Conservation (phyloP, 2,113 vertebrate genomes). For the Tricholaema leucomelas region DNA sequence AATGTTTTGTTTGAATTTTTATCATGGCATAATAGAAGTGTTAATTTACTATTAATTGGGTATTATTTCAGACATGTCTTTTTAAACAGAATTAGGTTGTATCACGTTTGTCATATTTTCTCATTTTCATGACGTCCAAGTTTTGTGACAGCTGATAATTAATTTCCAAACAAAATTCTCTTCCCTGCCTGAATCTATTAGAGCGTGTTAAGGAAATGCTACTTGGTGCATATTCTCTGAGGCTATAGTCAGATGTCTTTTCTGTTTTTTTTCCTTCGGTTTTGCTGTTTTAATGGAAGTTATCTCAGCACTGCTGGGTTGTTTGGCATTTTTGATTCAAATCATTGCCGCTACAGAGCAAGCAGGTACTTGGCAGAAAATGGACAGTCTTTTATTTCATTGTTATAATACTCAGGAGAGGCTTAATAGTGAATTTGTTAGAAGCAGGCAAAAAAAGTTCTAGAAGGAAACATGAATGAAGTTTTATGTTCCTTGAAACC, state of each 20-base stretch:
- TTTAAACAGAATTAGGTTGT: constrained; percentile 25
- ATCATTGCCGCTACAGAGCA: constrained; percentile 40
- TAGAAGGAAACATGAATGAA: neutral
- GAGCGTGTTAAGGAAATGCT: constrained; percentile 63
- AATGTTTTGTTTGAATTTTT: neutral
- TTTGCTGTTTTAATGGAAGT: constrained; percentile 56
- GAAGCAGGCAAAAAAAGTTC: neutral
- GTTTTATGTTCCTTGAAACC: neutral
- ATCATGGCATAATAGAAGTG: neutral
- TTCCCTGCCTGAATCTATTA: constrained; percentile 56
- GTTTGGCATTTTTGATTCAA: constrained; percentile 60
- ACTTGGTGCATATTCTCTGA: constrained; percentile 58
- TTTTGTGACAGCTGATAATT: constrained; percentile 67
- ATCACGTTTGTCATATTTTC: constrained; percentile 22
- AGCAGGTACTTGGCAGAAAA: constrained; percentile 58
- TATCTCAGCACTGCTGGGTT: constrained; percentile 48
- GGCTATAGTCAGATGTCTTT: constrained; percentile 54
- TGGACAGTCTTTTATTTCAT: constrained; percentile 39
- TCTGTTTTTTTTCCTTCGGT: neutral
- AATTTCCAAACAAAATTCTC: constrained; percentile 60
- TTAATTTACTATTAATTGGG: neutral
- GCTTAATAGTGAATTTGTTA: neutral
- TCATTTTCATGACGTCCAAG: constrained; percentile 54
- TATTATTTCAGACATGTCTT: constrained; percentile 9
- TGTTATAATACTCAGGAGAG: constrained; percentile 19